Evolutionary conservation across 1,140 invertebrate species (phyloP).

Genomic region (Drosophila ambigua): DNA sequence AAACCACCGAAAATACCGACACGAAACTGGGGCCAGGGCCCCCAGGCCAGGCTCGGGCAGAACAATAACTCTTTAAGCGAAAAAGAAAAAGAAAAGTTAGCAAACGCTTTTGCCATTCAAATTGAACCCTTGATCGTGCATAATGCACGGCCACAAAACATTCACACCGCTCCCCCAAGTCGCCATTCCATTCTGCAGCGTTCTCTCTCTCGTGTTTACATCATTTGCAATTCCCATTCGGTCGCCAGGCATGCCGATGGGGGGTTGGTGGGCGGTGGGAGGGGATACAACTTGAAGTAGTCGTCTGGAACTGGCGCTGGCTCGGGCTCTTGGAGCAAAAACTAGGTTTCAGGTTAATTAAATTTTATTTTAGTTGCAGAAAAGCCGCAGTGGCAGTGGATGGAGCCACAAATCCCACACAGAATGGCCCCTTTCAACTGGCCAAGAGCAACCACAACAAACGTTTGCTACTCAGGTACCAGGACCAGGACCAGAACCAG

Average conservation of each 20-base stretch:
- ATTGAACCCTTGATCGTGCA: constrained; percentile 45
- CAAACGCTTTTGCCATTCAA: constrained; percentile 43
- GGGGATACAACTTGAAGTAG: constrained; percentile 24
- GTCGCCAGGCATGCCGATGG: neutral
- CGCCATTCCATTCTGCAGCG: neutral
- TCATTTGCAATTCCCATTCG: constrained; percentile 56
- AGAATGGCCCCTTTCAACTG: constrained; percentile 47
- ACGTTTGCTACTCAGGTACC: constrained; percentile 44
- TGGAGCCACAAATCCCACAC: constrained; percentile 40
- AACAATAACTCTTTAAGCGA: constrained; percentile 40
- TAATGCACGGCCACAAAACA: constrained; percentile 37
- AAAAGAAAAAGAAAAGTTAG: constrained; percentile 33
- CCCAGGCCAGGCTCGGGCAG: neutral
- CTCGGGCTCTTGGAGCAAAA: constrained; percentile 17
- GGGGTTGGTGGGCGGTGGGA: neutral
- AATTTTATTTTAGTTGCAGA: constrained; percentile 51
- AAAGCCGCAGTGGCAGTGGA: constrained; percentile 17
- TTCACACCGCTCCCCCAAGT: neutral
- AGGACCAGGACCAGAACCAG: constrained; percentile 1
- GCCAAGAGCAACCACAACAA: constrained; percentile 42
- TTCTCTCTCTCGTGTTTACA: constrained; percentile 37
- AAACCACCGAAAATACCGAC: constrained; percentile 24
- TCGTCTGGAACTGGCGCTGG: constrained; percentile 10
- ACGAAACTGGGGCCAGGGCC: constrained; percentile 5
- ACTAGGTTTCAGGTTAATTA: constrained; percentile 59